Percentiles rank a stretch among this genome's conserved stretches.
These are phyloP conservation scores for Collichthys lucidus DNA, from an alignment of 2,113 vertebrate species.

Conservation along the genomic window DNA sequence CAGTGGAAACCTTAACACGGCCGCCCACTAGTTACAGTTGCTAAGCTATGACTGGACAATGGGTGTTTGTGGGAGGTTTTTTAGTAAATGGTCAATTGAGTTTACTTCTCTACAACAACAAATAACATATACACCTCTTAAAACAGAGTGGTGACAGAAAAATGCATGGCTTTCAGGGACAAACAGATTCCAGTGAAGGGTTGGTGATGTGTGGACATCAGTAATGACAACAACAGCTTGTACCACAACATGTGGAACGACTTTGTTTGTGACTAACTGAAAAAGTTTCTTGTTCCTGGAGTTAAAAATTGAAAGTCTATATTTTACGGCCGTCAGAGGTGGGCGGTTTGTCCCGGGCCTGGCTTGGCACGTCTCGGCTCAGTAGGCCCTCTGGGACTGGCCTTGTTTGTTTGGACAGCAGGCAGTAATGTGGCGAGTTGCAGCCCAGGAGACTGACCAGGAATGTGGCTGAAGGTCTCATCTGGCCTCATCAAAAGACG, in stretches of 20 bases:
- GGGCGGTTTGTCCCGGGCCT: slow-evolving; percentile 58
- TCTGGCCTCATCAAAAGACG: slow-evolving; percentile 71
- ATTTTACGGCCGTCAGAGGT: slow-evolving; percentile 70
- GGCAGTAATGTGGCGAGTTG: slow-evolving; percentile 76
- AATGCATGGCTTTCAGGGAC: not conserved
- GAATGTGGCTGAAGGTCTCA: slow-evolving; percentile 75
- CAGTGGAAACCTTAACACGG: too few relatives aligned
- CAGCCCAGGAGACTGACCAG: slow-evolving; percentile 73
- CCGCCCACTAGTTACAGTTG: not conserved
- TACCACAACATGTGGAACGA: slow-evolving; percentile 39
- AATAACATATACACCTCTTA: not conserved
- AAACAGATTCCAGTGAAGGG: slow-evolving; percentile 7
- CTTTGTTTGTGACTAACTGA: slow-evolving; percentile 45
- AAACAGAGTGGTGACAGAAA: not conserved
- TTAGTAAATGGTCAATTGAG: not conserved
- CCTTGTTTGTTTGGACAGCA: slow-evolving; percentile 81
- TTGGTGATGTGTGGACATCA: slow-evolving; percentile 20
- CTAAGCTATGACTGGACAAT: not conserved
- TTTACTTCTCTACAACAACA: not conserved
- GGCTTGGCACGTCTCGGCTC: slow-evolving; percentile 39
- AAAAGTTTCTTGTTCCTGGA: slow-evolving; percentile 51
- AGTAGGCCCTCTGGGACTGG: slow-evolving; percentile 47
- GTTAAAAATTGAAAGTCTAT: slow-evolving; percentile 72
- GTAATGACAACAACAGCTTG: slow-evolving; percentile 27
- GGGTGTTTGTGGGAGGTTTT: not conserved